Evolutionary conservation across 2,888 invertebrate species (phyloP), one percentile per base, ranked within the genome.

Genomic region (Xestia rhomboidea): DNA sequence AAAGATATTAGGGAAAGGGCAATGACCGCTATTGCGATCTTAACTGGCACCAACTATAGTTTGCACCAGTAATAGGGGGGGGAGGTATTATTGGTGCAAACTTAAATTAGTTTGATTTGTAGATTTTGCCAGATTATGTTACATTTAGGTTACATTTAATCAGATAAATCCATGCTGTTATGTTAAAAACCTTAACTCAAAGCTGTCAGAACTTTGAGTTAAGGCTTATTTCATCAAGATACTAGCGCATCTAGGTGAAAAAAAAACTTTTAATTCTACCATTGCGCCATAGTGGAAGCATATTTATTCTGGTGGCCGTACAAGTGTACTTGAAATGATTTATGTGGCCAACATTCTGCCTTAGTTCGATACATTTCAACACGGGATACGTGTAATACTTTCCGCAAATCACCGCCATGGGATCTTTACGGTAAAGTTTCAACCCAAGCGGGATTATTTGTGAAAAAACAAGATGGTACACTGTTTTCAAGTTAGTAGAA

Each of bases 341-440:
- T 71, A 71, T 63, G n/a, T 21, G 30, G 6, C 44, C 6, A 21
- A 64, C 46, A 46, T 46, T 64, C 11, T 24, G 49, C 27, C 34
- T 63, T 54, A 41, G 24, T 57, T 68, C 8, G n/a, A 60, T 51
- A 74, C 38, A 82, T 64, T 81, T 69, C 69, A 78, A 62, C 38
- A n/a, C 34, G 18, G 62, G 24, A 41, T 21, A 78, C 30, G 49
- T 62, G 44, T 64, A n/a, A n/a, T n/a, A 5, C 46, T 34, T 21
- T 24, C 54, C 57, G 34, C 78, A 78, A 76, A 85, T 76, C 72
- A 70, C 76, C 70, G 34, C 57, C 76, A 51, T 46, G 86, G 81
- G 83, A 85, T 66, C 49, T 66, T 74, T 76, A 63, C 27, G 72
- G 13, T 49, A 73, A 86, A 86, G 46, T 86, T 86, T 4, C 2